A percentile compares a stretch with the other conserved stretches of the same genome.
Evolutionary conservation across 2,888 invertebrate genomes (phyloP).

Genomic region (Chydorus sphaericus): DNA sequence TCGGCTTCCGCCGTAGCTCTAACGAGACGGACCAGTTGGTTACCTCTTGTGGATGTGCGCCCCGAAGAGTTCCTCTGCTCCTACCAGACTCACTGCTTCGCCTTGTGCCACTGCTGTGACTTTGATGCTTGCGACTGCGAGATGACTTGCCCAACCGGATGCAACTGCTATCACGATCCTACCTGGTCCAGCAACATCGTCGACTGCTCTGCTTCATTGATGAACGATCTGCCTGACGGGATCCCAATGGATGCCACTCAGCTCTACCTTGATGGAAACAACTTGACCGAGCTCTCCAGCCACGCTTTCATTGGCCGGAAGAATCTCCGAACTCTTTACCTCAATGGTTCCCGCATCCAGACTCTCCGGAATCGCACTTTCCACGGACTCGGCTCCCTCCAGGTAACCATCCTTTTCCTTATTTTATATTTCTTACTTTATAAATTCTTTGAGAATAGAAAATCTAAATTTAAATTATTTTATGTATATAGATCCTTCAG

Average conservation of each 20-base stretch:
- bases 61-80: conserved; percentile 51
- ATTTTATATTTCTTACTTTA: too few relatives aligned
- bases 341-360: conserved; percentile 62
- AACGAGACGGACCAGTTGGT: conserved; percentile 7
- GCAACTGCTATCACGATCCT: conserved; percentile 74
- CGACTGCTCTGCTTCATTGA: conserved; percentile 44
- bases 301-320: conserved; percentile 78
- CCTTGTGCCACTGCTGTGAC: conserved; percentile 75
- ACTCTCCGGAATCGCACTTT: conserved; percentile 66
- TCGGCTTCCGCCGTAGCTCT: conserved; percentile 40
- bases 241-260: conserved; percentile 83
- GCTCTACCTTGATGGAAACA: conserved; percentile 69
- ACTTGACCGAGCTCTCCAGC: conserved; percentile 59
- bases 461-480: too few relatives aligned
- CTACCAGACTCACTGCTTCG: conserved; percentile 68
- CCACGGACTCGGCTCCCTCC: conserved; percentile 56
- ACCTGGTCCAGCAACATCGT: conserved; percentile 73
- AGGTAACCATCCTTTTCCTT: too few relatives aligned
- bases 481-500: too few relatives aligned
- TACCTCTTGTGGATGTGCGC: conserved; percentile 23
- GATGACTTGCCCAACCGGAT: conserved; percentile 75
- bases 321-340: conserved; percentile 56
- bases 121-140: conserved; percentile 83
- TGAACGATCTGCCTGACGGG: conserved; percentile 45
- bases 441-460: too few relatives aligned